Base-by-base conservation (phyloP, 2,888 invertebrate genomes). In the Leptopilina myrica region DNA sequence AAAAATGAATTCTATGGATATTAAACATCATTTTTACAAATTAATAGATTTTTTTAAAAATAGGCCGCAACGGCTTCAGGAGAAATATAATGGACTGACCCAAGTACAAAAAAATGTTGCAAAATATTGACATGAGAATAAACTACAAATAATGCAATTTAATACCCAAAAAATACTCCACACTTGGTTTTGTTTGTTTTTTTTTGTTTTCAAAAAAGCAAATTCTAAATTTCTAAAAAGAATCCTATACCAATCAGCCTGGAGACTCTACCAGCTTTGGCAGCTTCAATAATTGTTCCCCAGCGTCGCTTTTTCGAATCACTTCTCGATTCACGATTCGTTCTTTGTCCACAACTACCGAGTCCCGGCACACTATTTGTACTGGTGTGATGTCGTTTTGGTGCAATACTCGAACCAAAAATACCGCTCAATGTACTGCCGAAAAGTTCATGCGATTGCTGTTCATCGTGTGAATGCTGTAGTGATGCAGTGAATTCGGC, bases 201-300 rank as follows among this genome's bases (percentile, higher is more conserved):
- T 49, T 9, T 49, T 11, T 4, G 8, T 49, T 49, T 49, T 49
- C 49, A 11, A 49, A 49, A 49, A 49, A 49, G 8, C 7, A 43
- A 8, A 8, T 43, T 43, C 43, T 43, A 43, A 43, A 43, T 43
- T 8, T 49, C 49, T 49, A 49, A 49, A 33, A 33, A 49, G 12
- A 11, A 49, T 49, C 20, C 82, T 83, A 88, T 84, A 91, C 97
- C 96, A 84, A 97, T 95, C 87, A 97, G 94, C 83, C 96, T 94
- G 43, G 96, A 95, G 75, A 97, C 96, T 87, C 95, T 94, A 46
- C 96, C 96, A 81, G 95, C 95, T 88, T 96, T 96, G 64, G 97
- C 97, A 67, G 97, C 97, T 90, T 97, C 97, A 89, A 97, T 97
- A 81, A 97, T 93, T 64, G 97, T 97, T 81, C 96, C 96, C 96